Base-by-base conservation (phyloP, 2,888 invertebrate genomes). In the Hipparchia sbordonii region DNA sequence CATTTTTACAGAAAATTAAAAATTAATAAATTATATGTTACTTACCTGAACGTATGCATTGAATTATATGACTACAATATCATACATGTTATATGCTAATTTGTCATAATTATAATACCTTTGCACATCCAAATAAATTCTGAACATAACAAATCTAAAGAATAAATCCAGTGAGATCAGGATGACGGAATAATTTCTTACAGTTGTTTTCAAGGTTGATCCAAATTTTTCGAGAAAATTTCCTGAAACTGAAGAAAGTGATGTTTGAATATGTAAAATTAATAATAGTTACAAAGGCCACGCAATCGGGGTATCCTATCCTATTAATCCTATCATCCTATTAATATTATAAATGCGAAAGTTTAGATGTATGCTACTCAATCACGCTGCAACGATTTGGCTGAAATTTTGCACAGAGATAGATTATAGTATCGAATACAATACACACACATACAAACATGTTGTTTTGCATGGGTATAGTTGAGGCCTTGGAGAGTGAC, bases 141-240 rank as follows among this genome's bases (percentile, higher is more conserved):
- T 13, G 39, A 45, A 46, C 46, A 39, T 4, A 60, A 33, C 9
- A 46, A 63, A 0, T 23, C 51, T 63, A 51, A 62, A 9, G 63
- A 51, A 23, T 57, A 51, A 33, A 33, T 65, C 23, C 33, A 65
- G 23, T 65, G 65, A 65, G 65, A 65, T 65, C 65, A 65, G 63
- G 13, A 4, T 23, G 48, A 33, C 51, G 12, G 33, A 23, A 63
- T 10, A 46, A 6, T 1, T 33, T 23, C 48, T 13, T 46, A 13
- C 13, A 48, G 33, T 23, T 33, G 51, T 33, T 65, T 65, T 12
- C 65, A 52, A 39, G 13, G 33, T 65, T 65, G 65, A 65, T 65
- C 52, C 65, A 65, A 23, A 65, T 52, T 65, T 51, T 52, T 65
- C 52, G 51, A 65, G 52, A 51, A 52, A 65, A 33, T 51, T 65